These are phyloP conservation scores for Nephila pilipes DNA, from an alignment of 1,140 invertebrate species.

Conservation along the genomic window DNA sequence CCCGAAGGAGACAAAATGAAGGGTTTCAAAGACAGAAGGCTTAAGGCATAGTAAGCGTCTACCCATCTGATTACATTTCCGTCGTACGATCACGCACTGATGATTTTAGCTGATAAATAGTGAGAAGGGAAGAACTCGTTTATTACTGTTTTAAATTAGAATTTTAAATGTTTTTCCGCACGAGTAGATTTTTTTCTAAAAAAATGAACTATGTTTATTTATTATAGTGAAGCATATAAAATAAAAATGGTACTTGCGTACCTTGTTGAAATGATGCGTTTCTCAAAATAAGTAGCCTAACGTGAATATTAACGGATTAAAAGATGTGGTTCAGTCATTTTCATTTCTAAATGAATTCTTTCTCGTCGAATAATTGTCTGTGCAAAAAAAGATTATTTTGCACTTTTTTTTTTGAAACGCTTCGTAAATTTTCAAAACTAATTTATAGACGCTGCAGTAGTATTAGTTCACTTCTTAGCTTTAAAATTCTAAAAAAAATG, in stretches of 20 bases:
- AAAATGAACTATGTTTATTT: not conserved
- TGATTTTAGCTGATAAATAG: not conserved
- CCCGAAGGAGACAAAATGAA: not conserved
- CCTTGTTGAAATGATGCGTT: not conserved
- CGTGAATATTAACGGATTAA: not conserved
- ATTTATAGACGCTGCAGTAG: no score
- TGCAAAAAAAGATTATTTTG: not conserved
- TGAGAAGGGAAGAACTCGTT: not conserved
- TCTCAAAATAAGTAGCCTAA: not conserved
- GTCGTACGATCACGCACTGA: not conserved
- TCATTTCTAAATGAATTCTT: not conserved
- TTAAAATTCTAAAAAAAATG: no score
- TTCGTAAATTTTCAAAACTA: no score
- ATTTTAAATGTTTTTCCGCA: conserved; percentile 1
- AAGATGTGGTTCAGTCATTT: not conserved
- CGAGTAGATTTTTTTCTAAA: not conserved
- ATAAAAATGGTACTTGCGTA: not conserved
- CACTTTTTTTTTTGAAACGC: not conserved
- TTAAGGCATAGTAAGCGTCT: not conserved
- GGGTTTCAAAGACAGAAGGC: conserved; percentile 25
- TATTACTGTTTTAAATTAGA: not conserved
- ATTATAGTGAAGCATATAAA: not conserved
- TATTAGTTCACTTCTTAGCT: no score
- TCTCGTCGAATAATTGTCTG: not conserved
- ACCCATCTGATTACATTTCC: conserved; percentile 27